Base-by-base conservation (phyloP, 2,113 vertebrate species). In the Pteronura brasiliensis region DNA sequence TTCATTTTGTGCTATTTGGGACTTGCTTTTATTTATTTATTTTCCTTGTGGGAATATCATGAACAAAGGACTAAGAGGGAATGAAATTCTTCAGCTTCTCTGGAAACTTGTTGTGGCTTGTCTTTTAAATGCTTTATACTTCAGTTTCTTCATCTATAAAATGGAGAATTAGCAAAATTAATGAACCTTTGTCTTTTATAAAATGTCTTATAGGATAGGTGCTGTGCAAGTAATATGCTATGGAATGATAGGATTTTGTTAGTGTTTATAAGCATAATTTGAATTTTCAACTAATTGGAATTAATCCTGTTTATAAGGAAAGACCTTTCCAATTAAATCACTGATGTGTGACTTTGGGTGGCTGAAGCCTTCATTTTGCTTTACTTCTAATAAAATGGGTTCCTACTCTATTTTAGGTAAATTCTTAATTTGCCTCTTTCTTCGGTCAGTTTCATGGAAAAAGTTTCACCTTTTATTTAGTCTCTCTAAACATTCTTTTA, bases 281-380 rank as follows among this genome's bases (percentile, higher is more conserved):
- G 90, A 94, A 97, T 89, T 97, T 97, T 86, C 93, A 72, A 94
- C 91, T 97, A 98, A 97, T 94, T 96, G 95, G 98, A 98, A 98
- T 97, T 98, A 98, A 96, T 63, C 25, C 80, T 97, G 84, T 96
- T 97, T 98, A 93, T 98, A 95, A 98, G 97, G 95, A 95, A 97
- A 97, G 93, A 98, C 95, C 86, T 97, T 97, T 95, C 95, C 92
- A 98, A 97, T 98, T 97, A 92, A 98, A 98, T 95, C 93, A 97
- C 14, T 96, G 97, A 89, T 97, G 93, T 98, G 93, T 71, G 77
- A 95, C 94, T 97, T 84, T 76, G 95, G 95, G 89, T 93, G 97
- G 94, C 95, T 94, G 59, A 96, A 97, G 93, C 0, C 20, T 96
- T 98, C 93, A 93, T 90, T 96, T 98, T 83, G 63, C 90, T 93